Evolutionary conservation across 2,797 vertebrate species (phyloP).

Genomic region (Lutjanus campechanus): DNA sequence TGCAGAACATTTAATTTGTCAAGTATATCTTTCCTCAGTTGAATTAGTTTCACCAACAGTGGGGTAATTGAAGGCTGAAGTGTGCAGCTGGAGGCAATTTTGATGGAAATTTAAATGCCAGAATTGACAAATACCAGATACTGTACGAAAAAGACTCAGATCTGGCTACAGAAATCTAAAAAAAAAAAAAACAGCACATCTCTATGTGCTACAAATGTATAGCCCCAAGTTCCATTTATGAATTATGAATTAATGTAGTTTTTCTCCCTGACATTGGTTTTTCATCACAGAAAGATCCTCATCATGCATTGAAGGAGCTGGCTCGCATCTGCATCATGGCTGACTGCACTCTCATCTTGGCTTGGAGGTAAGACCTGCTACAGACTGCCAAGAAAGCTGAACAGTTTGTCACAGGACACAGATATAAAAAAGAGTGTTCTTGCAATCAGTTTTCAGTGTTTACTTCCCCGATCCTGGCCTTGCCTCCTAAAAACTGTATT

Average conservation of each 20-base stretch:
- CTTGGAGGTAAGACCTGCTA: slow-evolving; percentile 90
- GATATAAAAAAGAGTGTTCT: neutral
- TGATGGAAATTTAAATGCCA: neutral
- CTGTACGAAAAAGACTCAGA: neutral
- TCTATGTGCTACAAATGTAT: neutral
- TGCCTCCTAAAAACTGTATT: neutral
- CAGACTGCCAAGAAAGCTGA: neutral
- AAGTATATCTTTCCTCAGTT: neutral
- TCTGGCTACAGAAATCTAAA: neutral
- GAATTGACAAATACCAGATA: neutral
- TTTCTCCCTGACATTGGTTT: slow-evolving; percentile 3
- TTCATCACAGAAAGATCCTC: slow-evolving; percentile 90
- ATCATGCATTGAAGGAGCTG: slow-evolving; percentile 90
- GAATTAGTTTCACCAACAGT: slow-evolving; percentile 13
- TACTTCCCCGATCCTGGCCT: neutral
- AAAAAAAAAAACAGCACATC: neutral
- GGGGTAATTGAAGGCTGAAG: slow-evolving; percentile 30
- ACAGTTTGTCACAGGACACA: neutral
- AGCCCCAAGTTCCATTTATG: neutral
- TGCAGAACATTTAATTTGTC: slow-evolving; percentile 35
- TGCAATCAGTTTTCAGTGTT: neutral
- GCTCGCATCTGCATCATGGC: slow-evolving; percentile 93
- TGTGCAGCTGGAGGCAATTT: slow-evolving; percentile 30
- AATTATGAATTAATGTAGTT: neutral
- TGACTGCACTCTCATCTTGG: slow-evolving; percentile 92